These are phyloP conservation scores for Petaurus breviceps DNA, from an alignment of 2,113 vertebrate genomes.

Conservation along the genomic window DNA sequence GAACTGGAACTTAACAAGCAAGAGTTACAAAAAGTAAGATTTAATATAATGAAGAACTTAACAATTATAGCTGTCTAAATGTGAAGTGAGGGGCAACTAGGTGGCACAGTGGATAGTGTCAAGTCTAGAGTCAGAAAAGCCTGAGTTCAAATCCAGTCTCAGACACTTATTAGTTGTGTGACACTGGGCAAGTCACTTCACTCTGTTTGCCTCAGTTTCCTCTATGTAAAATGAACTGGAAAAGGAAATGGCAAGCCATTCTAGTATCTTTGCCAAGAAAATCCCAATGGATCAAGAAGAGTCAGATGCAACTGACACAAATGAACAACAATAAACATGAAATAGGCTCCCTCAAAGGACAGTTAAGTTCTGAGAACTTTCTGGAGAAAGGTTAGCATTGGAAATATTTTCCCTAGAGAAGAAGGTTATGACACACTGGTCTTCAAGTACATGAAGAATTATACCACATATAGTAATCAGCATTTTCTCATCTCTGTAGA, in stretches of 20 bases:
- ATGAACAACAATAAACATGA: neutral
- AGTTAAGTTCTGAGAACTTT: neutral
- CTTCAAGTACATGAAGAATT: conserved; percentile 19
- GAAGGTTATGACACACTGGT: neutral
- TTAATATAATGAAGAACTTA: neutral
- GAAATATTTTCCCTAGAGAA: conserved; percentile 44
- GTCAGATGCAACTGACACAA: neutral
- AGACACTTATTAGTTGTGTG: neutral
- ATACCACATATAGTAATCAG: neutral
- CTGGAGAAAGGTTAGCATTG: neutral
- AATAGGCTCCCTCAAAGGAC: neutral
- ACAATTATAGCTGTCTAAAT: neutral
- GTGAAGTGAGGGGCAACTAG: neutral
- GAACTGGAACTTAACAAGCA: neutral
- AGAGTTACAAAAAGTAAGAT: neutral
- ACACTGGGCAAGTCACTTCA: neutral
- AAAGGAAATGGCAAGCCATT: neutral
- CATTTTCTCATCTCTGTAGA: conserved; percentile 18
- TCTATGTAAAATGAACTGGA: neutral
- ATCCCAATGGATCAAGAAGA: neutral
- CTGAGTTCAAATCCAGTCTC: neutral
- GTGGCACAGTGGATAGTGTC: neutral
- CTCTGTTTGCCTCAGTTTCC: neutral
- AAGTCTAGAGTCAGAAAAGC: neutral
- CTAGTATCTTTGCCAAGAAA: neutral